Evolutionary conservation across 2,113 vertebrate genomes (phyloP).

Genomic region (Megaceryle maxima): DNA sequence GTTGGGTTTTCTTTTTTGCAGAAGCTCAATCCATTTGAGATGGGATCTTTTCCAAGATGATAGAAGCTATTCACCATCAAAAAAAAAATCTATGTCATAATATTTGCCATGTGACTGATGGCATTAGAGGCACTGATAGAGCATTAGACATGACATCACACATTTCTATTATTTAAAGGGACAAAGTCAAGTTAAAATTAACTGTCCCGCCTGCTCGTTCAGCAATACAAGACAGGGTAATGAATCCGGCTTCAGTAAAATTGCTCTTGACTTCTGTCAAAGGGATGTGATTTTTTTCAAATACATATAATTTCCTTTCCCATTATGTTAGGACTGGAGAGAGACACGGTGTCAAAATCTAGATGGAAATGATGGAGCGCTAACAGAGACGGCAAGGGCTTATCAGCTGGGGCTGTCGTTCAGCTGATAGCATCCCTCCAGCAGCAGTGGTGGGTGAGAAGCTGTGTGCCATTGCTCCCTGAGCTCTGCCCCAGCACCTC

Average conservation of each 20-base stretch:
- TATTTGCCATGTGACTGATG: not conserved
- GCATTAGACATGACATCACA: not conserved
- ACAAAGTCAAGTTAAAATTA: not conserved
- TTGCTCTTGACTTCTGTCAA: not conserved
- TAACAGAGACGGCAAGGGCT: not conserved
- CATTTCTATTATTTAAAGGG: not conserved
- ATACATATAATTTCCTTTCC: slow-evolving; percentile 1
- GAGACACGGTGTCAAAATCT: not conserved
- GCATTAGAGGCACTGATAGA: not conserved
- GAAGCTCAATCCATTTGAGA: not conserved
- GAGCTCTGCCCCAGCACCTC: not conserved
- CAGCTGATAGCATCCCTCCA: not conserved
- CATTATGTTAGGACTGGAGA: not conserved
- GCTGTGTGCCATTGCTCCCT: not conserved
- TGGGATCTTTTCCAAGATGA: not conserved
- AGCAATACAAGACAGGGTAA: not conserved
- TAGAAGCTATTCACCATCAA: not conserved
- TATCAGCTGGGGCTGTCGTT: not conserved
- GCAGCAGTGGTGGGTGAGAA: fast-evolving
- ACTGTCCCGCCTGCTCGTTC: not conserved
- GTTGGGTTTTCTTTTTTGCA: not conserved
- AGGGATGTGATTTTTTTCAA: not conserved
- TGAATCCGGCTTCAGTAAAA: not conserved
- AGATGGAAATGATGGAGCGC: not conserved
- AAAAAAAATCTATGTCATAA: not conserved